Base-by-base conservation (phyloP, 2,888 invertebrate species). In the Anarsia innoxiella region DNA sequence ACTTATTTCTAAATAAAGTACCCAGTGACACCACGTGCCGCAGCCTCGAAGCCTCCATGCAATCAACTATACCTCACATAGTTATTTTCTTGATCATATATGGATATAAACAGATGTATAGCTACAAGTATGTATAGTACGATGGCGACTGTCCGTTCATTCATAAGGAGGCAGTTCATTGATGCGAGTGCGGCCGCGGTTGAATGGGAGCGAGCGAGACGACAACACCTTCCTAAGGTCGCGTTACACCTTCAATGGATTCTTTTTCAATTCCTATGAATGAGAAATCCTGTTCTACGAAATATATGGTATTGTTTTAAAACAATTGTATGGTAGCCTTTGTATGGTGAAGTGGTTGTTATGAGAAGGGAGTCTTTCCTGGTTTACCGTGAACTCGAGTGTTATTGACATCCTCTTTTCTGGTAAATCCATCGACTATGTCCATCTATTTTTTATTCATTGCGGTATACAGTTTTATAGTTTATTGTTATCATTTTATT, bases 161-260 rank as follows among this genome's bases (percentile, higher is more conserved):
- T 85, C 85, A 86, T 85, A 82, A 84, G 80, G 80, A 83, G 74
- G n/a, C 77, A 66, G 75, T 83, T 78, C 82, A 82, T 83, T 83
- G 72, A 82, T 78, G 76, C 76, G 71, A 64, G 66, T 64, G 66
- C 66, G 64, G 25, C 19, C 59, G 64, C 53, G 61, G 44, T 68
- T 82, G 80, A 82, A 83, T 83, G 79, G 82, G 83, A 77, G 82
- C 69, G 73, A 83, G 60, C 46, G 77, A 69, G 83, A 82, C 52
- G 41, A 45, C 46, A 41, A 46, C 23, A 36, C n/a, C 14, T 3
- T n/a, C 25, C 14, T 74, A 73, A 79, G 78, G 78, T 76, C 74
- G 76, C 58, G 76, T 76, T 77, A 78, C 73, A 76, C 4, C 12
- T 12, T 72, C 77, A 76, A 75, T 72, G 66, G 71, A 66, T 57